Evolutionary conservation across 2,888 invertebrate genomes (phyloP).

Genomic region (Auanema sp.): DNA sequence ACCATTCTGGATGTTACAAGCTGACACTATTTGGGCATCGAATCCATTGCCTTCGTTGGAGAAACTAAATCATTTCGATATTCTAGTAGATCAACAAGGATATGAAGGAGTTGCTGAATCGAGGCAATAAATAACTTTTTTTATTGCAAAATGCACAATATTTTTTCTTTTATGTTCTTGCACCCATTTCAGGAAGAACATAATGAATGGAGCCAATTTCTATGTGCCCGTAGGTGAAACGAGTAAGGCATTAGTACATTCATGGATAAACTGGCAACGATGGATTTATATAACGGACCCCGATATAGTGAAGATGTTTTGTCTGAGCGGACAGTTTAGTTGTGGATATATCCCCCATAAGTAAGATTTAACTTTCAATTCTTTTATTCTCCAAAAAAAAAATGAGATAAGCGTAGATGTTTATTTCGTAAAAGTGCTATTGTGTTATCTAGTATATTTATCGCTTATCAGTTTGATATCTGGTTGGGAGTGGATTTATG

Average conservation of each 20-base stretch:
- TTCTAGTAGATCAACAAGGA: constrained; percentile 50
- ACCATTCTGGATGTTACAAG: constrained; percentile 51
- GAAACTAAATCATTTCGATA: constrained; percentile 15
- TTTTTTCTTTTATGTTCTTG: not conserved
- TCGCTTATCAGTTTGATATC: constrained; percentile 35
- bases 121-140: too few relatives aligned
- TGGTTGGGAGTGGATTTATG: constrained; percentile 56
- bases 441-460: not conserved
- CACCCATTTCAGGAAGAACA: constrained; percentile 23
- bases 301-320: constrained; percentile 49
- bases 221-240: constrained; percentile 26
- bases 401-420: too few relatives aligned
- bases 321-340: constrained; percentile 37
- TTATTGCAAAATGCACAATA: too few relatives aligned
- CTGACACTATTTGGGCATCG: constrained; percentile 47
- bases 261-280: constrained; percentile 42
- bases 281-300: constrained; percentile 50
- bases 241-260: constrained; percentile 24
- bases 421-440: not conserved
- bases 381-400: too few relatives aligned
- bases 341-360: constrained; percentile 46
- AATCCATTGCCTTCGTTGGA: constrained; percentile 2
- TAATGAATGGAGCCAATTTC: constrained; percentile 53
- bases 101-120: constrained; percentile 24
- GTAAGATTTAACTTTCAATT: constrained; percentile 21